Conservation (phyloP, 2,113 vertebrate genomes). For the Emydura subglobosa region DNA sequence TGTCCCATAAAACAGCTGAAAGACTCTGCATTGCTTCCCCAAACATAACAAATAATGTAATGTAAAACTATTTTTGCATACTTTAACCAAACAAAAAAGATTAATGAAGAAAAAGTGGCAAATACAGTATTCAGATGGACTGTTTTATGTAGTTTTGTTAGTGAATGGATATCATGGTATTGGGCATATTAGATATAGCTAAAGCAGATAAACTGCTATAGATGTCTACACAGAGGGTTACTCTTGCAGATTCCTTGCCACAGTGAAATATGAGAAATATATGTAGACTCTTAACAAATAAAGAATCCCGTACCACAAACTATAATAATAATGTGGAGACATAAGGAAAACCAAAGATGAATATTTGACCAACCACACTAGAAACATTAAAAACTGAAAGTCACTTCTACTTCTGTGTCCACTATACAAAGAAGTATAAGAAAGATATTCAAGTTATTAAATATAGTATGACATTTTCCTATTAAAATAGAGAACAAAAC, state of each 20-base stretch:
- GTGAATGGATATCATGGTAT: not conserved
- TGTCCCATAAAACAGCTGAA: fast-evolving
- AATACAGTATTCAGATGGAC: not conserved
- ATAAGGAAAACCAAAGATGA: not conserved
- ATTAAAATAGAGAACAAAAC: fast-evolving
- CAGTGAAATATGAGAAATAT: not conserved
- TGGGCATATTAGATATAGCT: not conserved
- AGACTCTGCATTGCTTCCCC: not conserved
- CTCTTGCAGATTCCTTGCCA: not conserved
- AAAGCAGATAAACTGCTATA: not conserved
- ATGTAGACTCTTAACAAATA: not conserved
- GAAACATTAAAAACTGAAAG: not conserved
- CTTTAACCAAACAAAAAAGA: no score
- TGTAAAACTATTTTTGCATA: no score
- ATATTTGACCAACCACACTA: not conserved
- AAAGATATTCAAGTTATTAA: not conserved
- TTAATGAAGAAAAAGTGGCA: no score
- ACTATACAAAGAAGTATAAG: fast-evolving
- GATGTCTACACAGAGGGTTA: not conserved
- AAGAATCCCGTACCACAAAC: not conserved
- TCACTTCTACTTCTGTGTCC: not conserved
- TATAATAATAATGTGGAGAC: not conserved
- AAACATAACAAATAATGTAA: no score
- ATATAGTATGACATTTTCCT: fast-evolving
- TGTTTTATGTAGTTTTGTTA: not conserved